These are phyloP conservation scores for Drosophila teissieri DNA, from an alignment of 1,140 invertebrate genomes.

Conservation along the genomic window DNA sequence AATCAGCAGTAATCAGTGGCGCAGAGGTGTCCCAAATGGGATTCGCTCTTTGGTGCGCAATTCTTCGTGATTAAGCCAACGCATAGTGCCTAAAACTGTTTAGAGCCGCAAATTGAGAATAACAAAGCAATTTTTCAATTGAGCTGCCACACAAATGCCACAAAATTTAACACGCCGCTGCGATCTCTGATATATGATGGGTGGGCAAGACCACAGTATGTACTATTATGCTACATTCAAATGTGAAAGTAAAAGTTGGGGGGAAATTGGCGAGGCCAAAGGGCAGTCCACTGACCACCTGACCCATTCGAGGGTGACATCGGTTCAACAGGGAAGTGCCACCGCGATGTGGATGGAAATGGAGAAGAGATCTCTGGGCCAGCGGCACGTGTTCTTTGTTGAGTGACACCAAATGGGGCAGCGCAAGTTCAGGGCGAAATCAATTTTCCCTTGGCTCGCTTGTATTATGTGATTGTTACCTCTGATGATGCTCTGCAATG, in stretches of 20 bases:
- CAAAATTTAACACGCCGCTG: conserved; percentile 44
- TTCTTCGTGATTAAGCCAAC: conserved; percentile 69
- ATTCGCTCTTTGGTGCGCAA: conserved; percentile 61
- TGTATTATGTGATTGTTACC: conserved; percentile 17
- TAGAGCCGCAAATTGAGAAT: conserved; percentile 79
- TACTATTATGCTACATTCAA: conserved; percentile 1
- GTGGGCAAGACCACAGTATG: conserved; percentile 3
- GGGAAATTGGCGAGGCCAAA: conserved; percentile 58
- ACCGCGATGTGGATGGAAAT: neutral
- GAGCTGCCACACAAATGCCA: conserved; percentile 35
- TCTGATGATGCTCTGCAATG: neutral
- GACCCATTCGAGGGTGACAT: conserved; percentile 14
- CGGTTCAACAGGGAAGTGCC: conserved; percentile 9
- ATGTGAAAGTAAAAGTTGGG: conserved; percentile 40
- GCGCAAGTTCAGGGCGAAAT: conserved; percentile 74
- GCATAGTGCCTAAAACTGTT: conserved; percentile 73
- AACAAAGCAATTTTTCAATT: conserved; percentile 83
- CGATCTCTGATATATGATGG: conserved; percentile 35
- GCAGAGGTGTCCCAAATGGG: conserved; percentile 47
- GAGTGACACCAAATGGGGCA: conserved; percentile 34
- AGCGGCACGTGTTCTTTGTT: conserved; percentile 54
- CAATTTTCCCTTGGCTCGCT: conserved; percentile 51
- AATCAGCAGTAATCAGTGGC: conserved; percentile 56
- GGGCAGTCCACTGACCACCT: conserved; percentile 51
- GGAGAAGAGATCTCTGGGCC: conserved; percentile 12